These are phyloP conservation scores for Cataglyphis albicans DNA, from an alignment of 2,888 invertebrate genomes.

Conservation along the genomic window DNA sequence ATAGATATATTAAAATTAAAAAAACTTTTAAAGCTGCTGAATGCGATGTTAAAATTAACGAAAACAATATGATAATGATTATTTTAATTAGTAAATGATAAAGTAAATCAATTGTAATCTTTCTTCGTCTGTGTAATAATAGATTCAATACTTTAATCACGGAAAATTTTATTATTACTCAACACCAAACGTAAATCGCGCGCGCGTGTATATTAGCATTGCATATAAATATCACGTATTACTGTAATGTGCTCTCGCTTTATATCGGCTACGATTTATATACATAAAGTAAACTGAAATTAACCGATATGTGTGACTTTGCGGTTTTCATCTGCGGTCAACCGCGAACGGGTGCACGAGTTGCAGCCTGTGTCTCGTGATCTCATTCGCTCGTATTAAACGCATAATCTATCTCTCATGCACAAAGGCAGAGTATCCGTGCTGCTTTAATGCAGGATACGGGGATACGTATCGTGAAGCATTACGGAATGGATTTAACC, in stretches of 20 bases:
- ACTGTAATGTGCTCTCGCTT: slow-evolving; percentile 59
- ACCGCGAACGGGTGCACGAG: slow-evolving; percentile 75
- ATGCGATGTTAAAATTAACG: neutral
- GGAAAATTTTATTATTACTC: neutral
- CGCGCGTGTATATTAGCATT: neutral
- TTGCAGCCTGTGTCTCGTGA: slow-evolving; percentile 50
- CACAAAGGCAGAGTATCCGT: slow-evolving; percentile 7
- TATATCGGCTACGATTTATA: slow-evolving; percentile 35
- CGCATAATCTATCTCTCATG: slow-evolving; percentile 38
- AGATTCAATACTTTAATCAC: neutral
- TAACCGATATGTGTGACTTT: slow-evolving; percentile 74
- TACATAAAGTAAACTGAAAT: slow-evolving; percentile 72
- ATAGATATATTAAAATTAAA: neutral
- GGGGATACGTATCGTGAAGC: slow-evolving; percentile 1
- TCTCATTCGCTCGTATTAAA: slow-evolving; percentile 64
- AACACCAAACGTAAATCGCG: neutral
- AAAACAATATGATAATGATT: neutral
- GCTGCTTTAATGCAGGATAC: slow-evolving; percentile 1
- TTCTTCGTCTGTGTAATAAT: neutral
- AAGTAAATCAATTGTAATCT: neutral
- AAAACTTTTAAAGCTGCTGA: too few relatives aligned
- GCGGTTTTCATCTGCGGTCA: slow-evolving; percentile 79
- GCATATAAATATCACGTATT: slow-evolving; percentile 17
- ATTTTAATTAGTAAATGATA: neutral
- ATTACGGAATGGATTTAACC: slow-evolving; percentile 32